Evolutionary conservation across 2,113 vertebrate genomes (phyloP), one percentile per base, ranked within the genome.

Genomic region (Saimiri boliviensis): DNA sequence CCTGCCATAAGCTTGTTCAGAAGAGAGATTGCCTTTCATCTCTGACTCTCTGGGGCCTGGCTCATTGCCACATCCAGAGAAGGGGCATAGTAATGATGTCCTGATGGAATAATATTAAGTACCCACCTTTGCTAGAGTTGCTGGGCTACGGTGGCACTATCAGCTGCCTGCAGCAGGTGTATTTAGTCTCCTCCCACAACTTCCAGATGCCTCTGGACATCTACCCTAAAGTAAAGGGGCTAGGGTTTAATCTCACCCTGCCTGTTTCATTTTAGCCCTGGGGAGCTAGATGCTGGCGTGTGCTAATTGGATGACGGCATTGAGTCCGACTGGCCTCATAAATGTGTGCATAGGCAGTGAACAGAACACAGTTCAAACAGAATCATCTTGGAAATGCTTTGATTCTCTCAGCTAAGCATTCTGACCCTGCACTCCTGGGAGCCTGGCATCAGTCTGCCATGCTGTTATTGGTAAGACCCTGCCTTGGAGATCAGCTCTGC

Each of bases 321-420:
- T 68, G 84, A 89, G 90, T 87, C 87, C 9, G 54, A 84, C 87
- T 95, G 90, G 94, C 42, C 93, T 88, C 74, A 85, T 95, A 90
- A 89, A 94, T 30, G 90, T 97, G 87, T 84, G 35, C 87, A 74
- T 42, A 95, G 94, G 81, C 63, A 56, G 92, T 8, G n/a, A 96
- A 87, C 8, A 27, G 94, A 95, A 60, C 94, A 74, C 81, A 88
- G 94, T 97, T 97, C 95, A 96, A 91, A 97, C 81, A 87, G 96
- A 96, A 96, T 97, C 88, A 74, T 95, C 66, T 74, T 70, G 85
- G 89, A 95, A 95, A 90, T 35, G 93, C 96, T 98, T 96, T 97
- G 97, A 97, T 96, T 97, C 94, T 95, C 66, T 37, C n/a, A 37
- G 92, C 84, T 97, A 96, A 96, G 81, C 87, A 77, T 32, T 42